Percentiles rank a stretch among this genome's conserved stretches.
Conservation (phyloP, 2,888 invertebrate genomes). For the Subacronicta megacephala region DNA sequence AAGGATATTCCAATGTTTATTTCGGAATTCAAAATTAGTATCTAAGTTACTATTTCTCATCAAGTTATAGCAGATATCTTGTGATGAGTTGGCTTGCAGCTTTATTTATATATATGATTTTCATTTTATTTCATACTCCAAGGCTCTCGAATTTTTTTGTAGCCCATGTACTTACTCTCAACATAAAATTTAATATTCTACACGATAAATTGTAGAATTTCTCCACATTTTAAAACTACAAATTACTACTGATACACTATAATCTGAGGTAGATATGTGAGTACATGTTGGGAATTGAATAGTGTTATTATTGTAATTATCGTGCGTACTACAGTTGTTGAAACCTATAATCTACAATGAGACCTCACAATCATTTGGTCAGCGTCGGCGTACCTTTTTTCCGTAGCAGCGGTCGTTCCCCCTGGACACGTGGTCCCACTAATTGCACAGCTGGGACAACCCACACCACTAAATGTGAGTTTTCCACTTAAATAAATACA, state of each 20-base stretch:
- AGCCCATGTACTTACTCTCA: no score
- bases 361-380: constrained; percentile 61
- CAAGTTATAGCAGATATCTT: no score
- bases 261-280: constrained; percentile 8
- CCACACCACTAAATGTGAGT: constrained; percentile 74
- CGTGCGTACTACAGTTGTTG: constrained; percentile 34
- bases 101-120: no score
- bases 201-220: no score
- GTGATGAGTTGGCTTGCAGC: no score
- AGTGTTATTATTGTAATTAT: constrained; percentile 25
- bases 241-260: neutral
- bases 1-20: no score
- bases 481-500: constrained; percentile 81
- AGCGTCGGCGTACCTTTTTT: constrained; percentile 56
- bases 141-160: no score
- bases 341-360: constrained; percentile 50
- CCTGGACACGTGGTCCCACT: constrained; percentile 84
- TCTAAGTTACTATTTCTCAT: no score
- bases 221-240: no score
- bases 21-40: no score
- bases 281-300: constrained; percentile 32
- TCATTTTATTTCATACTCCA: no score
- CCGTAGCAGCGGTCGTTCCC: constrained; percentile 77
- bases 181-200: no score
- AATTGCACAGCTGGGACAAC: constrained; percentile 88